Base-by-base conservation (phyloP, 2,888 invertebrate species). In the Odontocerum albicorne region DNA sequence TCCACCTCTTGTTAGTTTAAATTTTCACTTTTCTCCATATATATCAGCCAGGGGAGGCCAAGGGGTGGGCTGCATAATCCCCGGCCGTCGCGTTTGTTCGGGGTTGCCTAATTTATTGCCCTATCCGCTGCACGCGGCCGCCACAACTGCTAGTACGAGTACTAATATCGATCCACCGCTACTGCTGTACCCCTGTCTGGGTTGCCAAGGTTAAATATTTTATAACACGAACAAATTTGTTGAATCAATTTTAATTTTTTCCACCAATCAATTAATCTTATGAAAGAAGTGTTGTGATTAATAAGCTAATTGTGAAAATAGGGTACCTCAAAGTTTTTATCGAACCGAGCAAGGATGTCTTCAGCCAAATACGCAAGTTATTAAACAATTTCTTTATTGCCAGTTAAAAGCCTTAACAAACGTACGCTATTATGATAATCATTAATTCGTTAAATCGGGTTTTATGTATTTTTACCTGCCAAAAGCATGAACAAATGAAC, bases 31-130 rank as follows among this genome's bases (percentile, higher is more conserved):
- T 7, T 6, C 4, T 16, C 39, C 39, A 4, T 12, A 4, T 4
- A n/a, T n/a, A 7, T 39, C 39, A n/a, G 33, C 43, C 52, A 45
- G 45, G 52, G 52, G 52, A n/a, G 27, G 19, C 51, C 51, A 51
- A 51, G 33, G 22, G 40, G 43, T 38, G 36, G 31, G 31, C 45
- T 51, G 57, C 60, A 55, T 51, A 57, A 51, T 60, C 60, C 60
- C 60, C 44, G 57, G 54, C 33, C 56, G 53, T 49, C 54, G 49
- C 46, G 52, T 70, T 69, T 68, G 50, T 71, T 70, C 70, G 69
- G 70, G 70, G 67, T 67, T 68, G 67, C 68, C 70, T 72, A 72
- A 73, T 72, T 72, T 72, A 72, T 73, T 72, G 70, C 70, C 71
- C 70, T 70, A 71, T 60, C 57, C 70, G 66, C 67, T 68, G 68